These are phyloP conservation scores for Clarias platycephalus DNA, from an alignment of 2,797 vertebrate species.

Conservation along the genomic window DNA sequence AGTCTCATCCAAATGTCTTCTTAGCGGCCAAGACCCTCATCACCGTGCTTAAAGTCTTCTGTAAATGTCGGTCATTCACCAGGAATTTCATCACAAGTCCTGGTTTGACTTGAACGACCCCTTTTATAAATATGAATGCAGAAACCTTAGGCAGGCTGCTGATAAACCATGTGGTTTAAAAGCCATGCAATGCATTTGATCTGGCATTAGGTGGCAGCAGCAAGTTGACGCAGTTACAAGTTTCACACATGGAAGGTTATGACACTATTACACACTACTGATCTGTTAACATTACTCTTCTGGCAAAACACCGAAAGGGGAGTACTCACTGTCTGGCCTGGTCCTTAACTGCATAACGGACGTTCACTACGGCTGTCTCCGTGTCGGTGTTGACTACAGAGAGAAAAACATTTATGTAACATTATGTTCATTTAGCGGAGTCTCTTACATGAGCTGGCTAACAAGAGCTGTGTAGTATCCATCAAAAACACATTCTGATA, in stretches of 20 bases:
- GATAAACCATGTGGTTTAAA: neutral
- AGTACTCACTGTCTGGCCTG: slow-evolving; percentile 94
- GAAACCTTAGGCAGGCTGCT: neutral
- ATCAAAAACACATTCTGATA: neutral
- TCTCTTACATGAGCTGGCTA: neutral
- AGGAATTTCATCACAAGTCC: too few relatives aligned
- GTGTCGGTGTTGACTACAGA: slow-evolving; percentile 94
- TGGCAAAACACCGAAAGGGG: neutral
- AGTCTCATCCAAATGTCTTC: too few relatives aligned
- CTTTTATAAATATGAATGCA: neutral
- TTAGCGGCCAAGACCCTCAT: too few relatives aligned
- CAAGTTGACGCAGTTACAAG: neutral
- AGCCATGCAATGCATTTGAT: slow-evolving; percentile 32
- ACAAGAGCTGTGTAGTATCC: neutral
- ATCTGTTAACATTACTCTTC: neutral
- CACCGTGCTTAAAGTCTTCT: too few relatives aligned
- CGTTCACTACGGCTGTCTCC: slow-evolving; percentile 97
- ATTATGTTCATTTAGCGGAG: neutral
- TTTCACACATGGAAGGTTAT: slow-evolving; percentile 49
- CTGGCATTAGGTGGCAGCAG: slow-evolving; percentile 49
- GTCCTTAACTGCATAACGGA: slow-evolving; percentile 94
- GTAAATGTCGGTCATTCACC: too few relatives aligned
- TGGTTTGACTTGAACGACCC: neutral
- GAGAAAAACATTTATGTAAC: slow-evolving; percentile 46
- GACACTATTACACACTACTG: slow-evolving; percentile 40